These are phyloP conservation scores for Nebria brevicollis DNA, from an alignment of 2,888 invertebrate genomes.

Conservation along the genomic window DNA sequence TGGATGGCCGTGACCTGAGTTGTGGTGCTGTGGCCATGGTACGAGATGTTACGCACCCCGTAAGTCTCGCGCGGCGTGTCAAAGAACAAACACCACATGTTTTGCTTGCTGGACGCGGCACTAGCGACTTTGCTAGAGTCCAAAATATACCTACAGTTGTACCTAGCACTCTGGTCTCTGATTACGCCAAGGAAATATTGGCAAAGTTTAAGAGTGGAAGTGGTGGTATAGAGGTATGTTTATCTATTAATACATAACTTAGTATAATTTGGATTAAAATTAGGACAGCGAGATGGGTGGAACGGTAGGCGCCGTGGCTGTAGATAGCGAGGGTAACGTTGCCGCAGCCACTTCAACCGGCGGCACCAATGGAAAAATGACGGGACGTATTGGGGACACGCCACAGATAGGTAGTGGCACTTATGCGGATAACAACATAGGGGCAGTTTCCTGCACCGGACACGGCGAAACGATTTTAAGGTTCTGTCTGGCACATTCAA, in stretches of 20 bases:
- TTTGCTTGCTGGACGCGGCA: slow-evolving; percentile 66
- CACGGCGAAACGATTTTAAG: slow-evolving; percentile 86
- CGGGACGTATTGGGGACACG: slow-evolving; percentile 78
- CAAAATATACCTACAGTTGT: slow-evolving; percentile 68
- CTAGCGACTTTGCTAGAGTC: slow-evolving; percentile 63
- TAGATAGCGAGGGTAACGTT: slow-evolving; percentile 74
- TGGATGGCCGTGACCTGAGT: slow-evolving; percentile 66
- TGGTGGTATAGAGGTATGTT: slow-evolving; percentile 57
- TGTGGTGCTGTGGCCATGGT: slow-evolving; percentile 68
- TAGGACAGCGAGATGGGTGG: slow-evolving; percentile 68
- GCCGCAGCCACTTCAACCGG: slow-evolving; percentile 83
- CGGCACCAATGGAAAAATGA: slow-evolving; percentile 78
- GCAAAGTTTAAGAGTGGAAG: slow-evolving; percentile 66
- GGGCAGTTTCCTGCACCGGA: slow-evolving; percentile 81
- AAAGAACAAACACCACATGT: slow-evolving; percentile 67
- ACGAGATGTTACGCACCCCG: slow-evolving; percentile 67
- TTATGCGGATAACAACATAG: slow-evolving; percentile 73
- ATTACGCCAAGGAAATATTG: slow-evolving; percentile 68
- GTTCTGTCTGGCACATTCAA: slow-evolving; percentile 78
- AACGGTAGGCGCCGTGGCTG: slow-evolving; percentile 82
- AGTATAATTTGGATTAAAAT: no score
- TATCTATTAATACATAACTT: no score
- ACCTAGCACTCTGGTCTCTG: slow-evolving; percentile 71
- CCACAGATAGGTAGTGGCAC: slow-evolving; percentile 75
- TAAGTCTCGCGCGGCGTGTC: slow-evolving; percentile 67